Conservation (phyloP, 2,888 invertebrate genomes). For the Cataglyphis altisquamis region DNA sequence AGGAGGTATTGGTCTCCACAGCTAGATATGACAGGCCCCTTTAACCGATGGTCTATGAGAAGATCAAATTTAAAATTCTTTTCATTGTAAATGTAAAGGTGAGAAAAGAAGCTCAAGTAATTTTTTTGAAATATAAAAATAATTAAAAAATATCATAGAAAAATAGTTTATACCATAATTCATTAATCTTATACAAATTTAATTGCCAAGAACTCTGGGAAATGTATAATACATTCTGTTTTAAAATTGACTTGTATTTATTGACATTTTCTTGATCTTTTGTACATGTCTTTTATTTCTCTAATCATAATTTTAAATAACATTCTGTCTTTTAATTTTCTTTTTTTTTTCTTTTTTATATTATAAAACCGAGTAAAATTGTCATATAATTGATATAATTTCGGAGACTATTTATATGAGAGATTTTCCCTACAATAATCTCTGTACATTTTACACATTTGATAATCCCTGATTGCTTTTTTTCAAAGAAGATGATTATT, state of each 20-base stretch:
- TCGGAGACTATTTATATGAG: slow-evolving; percentile 33
- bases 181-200: background rate
- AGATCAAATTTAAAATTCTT: slow-evolving; percentile 82
- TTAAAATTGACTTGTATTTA: slow-evolving; percentile 75
- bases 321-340: slow-evolving; percentile 26
- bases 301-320: slow-evolving; percentile 49
- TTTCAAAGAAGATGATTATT: slow-evolving; percentile 64
- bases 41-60: slow-evolving; percentile 82
- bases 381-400: slow-evolving; percentile 41
- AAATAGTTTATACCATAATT: background rate
- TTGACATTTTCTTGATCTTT: slow-evolving; percentile 69
- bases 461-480: slow-evolving; percentile 70
- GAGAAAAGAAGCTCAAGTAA: slow-evolving; percentile 25
- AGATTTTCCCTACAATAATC: slow-evolving; percentile 57
- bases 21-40: slow-evolving; percentile 86
- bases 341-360: slow-evolving; percentile 5
- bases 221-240: background rate
- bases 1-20: slow-evolving; percentile 90
- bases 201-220: background rate
- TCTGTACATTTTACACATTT: slow-evolving; percentile 69
- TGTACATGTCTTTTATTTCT: slow-evolving; percentile 59
- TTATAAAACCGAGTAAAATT: slow-evolving; percentile 64
- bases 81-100: slow-evolving; percentile 74
- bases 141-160: background rate
- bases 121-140: background rate